These are phyloP conservation scores for Paramormyrops kingsleyae DNA, from an alignment of 2,113 vertebrate genomes.

Conservation along the genomic window DNA sequence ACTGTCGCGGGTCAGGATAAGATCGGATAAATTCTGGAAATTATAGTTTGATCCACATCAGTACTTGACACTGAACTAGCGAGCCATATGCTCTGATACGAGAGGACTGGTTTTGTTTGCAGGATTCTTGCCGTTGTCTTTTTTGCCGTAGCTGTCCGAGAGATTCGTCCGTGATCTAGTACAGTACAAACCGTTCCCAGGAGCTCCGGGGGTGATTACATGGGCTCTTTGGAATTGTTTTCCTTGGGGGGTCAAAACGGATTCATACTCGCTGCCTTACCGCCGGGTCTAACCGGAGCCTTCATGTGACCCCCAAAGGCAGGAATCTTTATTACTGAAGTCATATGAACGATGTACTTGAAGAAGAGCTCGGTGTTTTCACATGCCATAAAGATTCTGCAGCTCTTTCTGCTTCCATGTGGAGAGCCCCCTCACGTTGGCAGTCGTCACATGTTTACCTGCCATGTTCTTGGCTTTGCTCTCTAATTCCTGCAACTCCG, in stretches of 20 bases:
- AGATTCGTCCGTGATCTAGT: background rate
- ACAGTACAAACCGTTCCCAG: background rate
- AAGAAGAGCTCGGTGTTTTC: background rate
- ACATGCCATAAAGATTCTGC: background rate
- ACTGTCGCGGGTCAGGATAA: background rate
- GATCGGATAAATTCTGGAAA: background rate
- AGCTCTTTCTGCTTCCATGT: background rate
- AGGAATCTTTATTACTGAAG: background rate
- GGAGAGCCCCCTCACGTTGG: background rate
- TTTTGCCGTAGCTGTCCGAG: background rate
- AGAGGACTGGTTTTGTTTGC: background rate
- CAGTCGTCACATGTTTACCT: background rate
- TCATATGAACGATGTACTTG: background rate
- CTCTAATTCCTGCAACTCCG: background rate
- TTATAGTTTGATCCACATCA: background rate
- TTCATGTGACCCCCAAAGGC: background rate
- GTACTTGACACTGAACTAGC: no score
- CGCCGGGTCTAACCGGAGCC: background rate
- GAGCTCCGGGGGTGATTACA: background rate
- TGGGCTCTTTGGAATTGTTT: background rate
- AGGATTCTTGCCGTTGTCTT: background rate
- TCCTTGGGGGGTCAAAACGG: background rate
- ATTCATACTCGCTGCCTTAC: background rate
- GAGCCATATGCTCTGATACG: background rate
- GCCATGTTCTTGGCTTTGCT: background rate